Evolutionary conservation across 2,888 invertebrate genomes (phyloP), one percentile per base, ranked within the genome.

Genomic region (Dugesia japonica): DNA sequence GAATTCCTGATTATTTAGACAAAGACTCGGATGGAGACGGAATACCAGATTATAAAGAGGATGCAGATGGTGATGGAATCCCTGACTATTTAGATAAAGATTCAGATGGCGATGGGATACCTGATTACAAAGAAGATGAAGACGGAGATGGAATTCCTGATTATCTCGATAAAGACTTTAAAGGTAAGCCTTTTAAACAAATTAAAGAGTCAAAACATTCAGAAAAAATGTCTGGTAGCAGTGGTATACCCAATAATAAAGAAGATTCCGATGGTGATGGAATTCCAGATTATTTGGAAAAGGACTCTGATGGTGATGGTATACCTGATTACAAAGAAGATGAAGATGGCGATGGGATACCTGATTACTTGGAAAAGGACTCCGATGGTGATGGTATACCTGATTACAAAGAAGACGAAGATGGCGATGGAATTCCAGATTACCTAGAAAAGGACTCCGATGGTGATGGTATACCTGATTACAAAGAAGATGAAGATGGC

Each of bases 101-200:
- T 71, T 38, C 76, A 17, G 74, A 79, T 77, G 78, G 76, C 23
- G 79, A 79, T 71, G 72, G 79, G 77, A 78, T 79, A 20, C 78
- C 78, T 15, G 78, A 78, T 74, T 23, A 78, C 74, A 56, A 76
- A 17, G 78, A 78, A 23, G 82, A 82, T 78, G 74, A 80, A 31
- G 77, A 77, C 27, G 75, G 75, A 17, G 77, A 77, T 27, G 77
- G 77, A 4, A 77, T 77, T 56, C 77, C 77, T 28, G 74, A 77
- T 31, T 31, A 74, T 71, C 31, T 77, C 4, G 77, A 74, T 17
- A 71, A 76, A 17, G 80, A 80, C 72, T 71, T 73, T 71, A 81
- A 83, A 78, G 80, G 81, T 9, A 81, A 83, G 78, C 82, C 82
- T 15, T 81, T 81, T 1, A 83, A 82, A 77, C 27, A 81, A 31